Conservation (phyloP, 2,797 vertebrate species). For the Anguilla anguilla region DNA sequence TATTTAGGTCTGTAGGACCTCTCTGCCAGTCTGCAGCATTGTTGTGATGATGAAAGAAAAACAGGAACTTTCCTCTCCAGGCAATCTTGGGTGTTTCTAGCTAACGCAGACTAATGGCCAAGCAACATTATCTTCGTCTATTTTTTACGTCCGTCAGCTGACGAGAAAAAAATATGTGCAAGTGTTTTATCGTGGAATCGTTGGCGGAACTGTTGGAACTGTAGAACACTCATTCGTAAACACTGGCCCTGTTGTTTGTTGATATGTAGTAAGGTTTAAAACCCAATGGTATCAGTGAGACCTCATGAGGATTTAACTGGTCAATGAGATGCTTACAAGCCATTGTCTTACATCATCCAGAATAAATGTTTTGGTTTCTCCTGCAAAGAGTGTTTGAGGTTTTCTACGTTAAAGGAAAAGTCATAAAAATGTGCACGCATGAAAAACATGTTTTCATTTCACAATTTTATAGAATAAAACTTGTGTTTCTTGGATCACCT, state of each 20-base stretch:
- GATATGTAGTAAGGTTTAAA: neutral
- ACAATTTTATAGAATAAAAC: neutral
- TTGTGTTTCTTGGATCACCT: slow-evolving; percentile 1
- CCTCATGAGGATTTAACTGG: neutral
- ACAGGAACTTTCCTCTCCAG: neutral
- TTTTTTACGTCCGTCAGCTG: neutral
- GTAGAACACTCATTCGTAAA: neutral
- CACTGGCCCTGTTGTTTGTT: neutral
- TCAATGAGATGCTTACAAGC: neutral
- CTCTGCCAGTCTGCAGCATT: neutral
- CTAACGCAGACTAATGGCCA: neutral
- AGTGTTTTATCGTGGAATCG: neutral
- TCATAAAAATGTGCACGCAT: neutral
- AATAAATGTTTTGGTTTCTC: neutral
- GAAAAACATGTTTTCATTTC: neutral
- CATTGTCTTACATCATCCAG: neutral
- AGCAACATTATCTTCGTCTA: neutral
- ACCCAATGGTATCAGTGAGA: neutral
- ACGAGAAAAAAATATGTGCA: neutral
- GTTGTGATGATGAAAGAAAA: neutral
- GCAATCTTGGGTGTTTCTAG: neutral
- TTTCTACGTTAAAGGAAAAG: neutral
- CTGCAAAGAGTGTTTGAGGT: neutral
- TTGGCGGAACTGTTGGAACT: neutral
- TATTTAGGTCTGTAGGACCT: neutral